These are phyloP conservation scores for Heliconius melpomene DNA, from an alignment of 1,140 invertebrate genomes.

Conservation along the genomic window DNA sequence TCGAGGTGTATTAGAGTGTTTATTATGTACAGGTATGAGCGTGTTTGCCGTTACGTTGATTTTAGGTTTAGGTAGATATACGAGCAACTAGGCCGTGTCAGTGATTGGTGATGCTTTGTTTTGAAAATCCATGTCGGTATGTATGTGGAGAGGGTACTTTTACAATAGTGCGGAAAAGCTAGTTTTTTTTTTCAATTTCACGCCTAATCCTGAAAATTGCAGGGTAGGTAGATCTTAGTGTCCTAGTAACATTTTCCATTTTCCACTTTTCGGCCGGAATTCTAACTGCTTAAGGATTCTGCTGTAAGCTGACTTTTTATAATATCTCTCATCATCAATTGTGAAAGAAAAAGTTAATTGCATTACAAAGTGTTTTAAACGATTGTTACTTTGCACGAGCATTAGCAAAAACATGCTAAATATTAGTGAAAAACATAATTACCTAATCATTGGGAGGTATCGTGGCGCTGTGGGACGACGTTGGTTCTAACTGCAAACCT, in stretches of 20 bases:
- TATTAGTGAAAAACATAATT: too few relatives aligned
- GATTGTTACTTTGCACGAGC: too few relatives aligned
- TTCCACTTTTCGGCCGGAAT: too few relatives aligned
- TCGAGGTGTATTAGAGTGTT: background rate
- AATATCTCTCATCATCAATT: background rate
- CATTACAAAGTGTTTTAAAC: background rate
- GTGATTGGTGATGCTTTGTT: background rate
- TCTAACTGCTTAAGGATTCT: too few relatives aligned
- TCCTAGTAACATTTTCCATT: too few relatives aligned
- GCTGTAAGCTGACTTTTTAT: too few relatives aligned
- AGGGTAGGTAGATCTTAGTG: too few relatives aligned
- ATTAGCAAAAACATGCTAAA: too few relatives aligned
- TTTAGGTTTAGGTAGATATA: background rate
- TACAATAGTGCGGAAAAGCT: background rate
- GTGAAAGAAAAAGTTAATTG: background rate
- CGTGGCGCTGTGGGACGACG: too few relatives aligned
- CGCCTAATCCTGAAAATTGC: background rate
- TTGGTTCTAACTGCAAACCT: too few relatives aligned
- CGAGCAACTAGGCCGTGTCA: background rate
- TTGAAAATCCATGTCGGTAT: background rate
- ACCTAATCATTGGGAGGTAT: too few relatives aligned
- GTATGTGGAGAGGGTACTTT: background rate
- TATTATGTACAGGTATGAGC: background rate
- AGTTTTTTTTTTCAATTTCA: background rate
- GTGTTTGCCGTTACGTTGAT: background rate